These are phyloP conservation scores for Akabosia matsudoensis DNA, from an alignment of 1,140 invertebrate genomes.

Conservation along the genomic window DNA sequence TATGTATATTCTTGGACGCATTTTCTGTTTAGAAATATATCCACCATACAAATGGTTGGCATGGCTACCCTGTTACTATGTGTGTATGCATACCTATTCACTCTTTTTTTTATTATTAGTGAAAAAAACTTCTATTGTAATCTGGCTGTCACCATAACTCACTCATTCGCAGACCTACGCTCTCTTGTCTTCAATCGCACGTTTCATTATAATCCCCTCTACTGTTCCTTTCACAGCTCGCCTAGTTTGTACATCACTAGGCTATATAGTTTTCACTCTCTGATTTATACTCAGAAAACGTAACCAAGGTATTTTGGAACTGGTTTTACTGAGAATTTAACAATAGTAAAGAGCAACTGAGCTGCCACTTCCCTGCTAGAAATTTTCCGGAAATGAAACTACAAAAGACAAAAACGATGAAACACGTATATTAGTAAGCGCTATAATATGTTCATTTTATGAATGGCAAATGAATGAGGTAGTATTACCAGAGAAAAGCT, in stretches of 20 bases:
- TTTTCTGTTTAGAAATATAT: no score
- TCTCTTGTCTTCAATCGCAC: slow-evolving; percentile 13
- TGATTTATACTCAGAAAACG: no score
- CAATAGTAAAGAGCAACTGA: neutral
- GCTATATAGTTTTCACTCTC: no score
- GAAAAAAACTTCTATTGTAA: slow-evolving; percentile 12
- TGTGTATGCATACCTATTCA: no score
- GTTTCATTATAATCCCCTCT: slow-evolving; percentile 23
- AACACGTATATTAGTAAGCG: neutral
- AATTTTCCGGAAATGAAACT: no score
- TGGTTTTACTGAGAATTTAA: neutral
- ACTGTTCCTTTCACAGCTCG: slow-evolving; percentile 1
- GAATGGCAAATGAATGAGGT: neutral
- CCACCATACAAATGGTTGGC: no score
- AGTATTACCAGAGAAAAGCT: no score
- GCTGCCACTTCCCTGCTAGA: no score
- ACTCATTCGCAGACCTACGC: neutral
- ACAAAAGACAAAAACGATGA: neutral
- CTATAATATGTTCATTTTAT: neutral
- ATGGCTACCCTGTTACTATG: no score
- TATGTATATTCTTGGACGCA: no score
- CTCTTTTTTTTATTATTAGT: no score
- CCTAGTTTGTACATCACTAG: neutral
- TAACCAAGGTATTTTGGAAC: no score
- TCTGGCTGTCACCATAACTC: slow-evolving; percentile 21